A percentile compares a stretch with the other conserved stretches of the same genome.
Conservation (phyloP, 2,888 invertebrate genomes). For the Dascillus cervinus region DNA sequence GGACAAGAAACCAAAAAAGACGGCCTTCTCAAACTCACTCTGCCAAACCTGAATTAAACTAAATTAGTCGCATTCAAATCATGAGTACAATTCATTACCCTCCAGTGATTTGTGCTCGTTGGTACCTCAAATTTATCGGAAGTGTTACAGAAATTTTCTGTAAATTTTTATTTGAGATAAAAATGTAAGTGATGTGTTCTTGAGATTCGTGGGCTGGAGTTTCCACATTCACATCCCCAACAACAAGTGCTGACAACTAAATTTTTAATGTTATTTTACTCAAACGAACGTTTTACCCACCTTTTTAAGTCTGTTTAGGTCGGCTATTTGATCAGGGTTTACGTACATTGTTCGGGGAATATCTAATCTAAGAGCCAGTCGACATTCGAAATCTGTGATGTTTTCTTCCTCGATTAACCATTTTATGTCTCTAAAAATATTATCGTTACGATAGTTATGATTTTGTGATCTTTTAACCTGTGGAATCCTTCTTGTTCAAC, state of each 20-base stretch:
- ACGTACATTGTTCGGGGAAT: conserved; percentile 40
- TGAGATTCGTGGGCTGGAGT: conserved; percentile 37
- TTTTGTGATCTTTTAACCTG: conserved; percentile 30
- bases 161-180: conserved; percentile 27
- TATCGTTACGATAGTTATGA: neutral
- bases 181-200: conserved; percentile 35
- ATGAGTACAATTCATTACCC: conserved; percentile 31
- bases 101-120: conserved; percentile 41
- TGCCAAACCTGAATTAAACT: conserved; percentile 10
- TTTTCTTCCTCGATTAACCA: conserved; percentile 43
- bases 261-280: conserved; percentile 5
- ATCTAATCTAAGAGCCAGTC: conserved; percentile 33
- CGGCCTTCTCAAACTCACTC: conserved; percentile 34
- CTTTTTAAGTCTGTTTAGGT: conserved; percentile 33
- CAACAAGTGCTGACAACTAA: conserved; percentile 32
- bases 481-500: conserved; percentile 46
- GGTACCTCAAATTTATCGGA: conserved; percentile 46
- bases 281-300: conserved; percentile 16
- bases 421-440: conserved; percentile 32
- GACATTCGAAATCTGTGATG: no score
- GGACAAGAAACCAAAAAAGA: conserved; percentile 34
- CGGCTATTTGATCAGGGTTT: conserved; percentile 42
- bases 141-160: conserved; percentile 33
- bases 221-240: conserved; percentile 40
- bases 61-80: conserved; percentile 2